phyloP scores from a whole-genome alignment of 2,797 vertebrate genomes.

The Sardinella longiceps region DNA sequence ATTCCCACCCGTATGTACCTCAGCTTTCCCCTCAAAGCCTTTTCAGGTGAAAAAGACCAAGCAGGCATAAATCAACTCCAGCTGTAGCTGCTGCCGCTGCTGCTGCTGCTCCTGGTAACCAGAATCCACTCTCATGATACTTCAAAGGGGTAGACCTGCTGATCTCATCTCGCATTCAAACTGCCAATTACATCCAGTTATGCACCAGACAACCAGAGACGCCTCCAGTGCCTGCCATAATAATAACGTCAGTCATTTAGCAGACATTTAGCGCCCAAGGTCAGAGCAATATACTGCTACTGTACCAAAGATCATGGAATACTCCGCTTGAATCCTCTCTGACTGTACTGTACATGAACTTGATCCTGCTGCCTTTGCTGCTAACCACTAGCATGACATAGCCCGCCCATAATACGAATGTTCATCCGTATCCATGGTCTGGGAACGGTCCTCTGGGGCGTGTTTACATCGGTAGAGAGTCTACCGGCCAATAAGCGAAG shows the following conservation, averaged over 20 bases:
- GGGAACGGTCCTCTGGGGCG: too few relatives aligned
- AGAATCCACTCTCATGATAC: background rate
- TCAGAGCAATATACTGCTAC: background rate
- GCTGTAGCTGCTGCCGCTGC: background rate
- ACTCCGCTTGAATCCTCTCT: too few relatives aligned
- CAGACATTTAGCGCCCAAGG: background rate
- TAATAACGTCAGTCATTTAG: background rate
- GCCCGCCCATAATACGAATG: too few relatives aligned
- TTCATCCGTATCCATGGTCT: too few relatives aligned
- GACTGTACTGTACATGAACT: too few relatives aligned
- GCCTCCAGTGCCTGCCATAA: background rate
- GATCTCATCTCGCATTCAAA: background rate
- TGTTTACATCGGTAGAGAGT: too few relatives aligned
- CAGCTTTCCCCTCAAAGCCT: background rate
- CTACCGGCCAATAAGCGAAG: too few relatives aligned
- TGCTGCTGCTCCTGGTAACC: background rate
- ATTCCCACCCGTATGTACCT: background rate
- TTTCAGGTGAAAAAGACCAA: background rate
- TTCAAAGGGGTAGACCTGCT: background rate
- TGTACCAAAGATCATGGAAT: too few relatives aligned
- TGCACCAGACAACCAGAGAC: background rate
- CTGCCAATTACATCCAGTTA: constrained; percentile 5
- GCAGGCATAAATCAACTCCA: constrained; percentile 6
- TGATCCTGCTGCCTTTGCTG: background rate
- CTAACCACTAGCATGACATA: too few relatives aligned